Conservation (phyloP, 23 tunicate genomes). For the Trididemnum miniatum region DNA sequence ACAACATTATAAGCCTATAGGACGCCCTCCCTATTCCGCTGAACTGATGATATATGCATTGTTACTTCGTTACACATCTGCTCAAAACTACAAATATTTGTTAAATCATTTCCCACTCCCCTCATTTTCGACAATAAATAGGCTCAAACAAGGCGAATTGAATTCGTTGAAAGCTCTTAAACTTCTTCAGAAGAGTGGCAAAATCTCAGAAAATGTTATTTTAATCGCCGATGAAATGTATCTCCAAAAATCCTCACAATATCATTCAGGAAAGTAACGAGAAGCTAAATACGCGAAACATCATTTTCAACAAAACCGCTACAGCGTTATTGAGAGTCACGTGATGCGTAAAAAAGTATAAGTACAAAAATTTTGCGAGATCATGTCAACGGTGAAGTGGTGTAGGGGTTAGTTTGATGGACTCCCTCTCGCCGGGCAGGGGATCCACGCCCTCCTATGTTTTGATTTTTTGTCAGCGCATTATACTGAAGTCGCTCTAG, state of each 20-base stretch:
- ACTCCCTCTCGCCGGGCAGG: no score
- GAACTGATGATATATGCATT: slow-evolving; percentile 2
- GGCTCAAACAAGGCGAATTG: neutral
- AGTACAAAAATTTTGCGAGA: no score
- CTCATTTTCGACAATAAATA: neutral
- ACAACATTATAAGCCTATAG: slow-evolving; percentile 1
- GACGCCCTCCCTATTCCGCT: neutral
- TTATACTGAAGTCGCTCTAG: no score
- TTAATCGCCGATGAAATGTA: slow-evolving; percentile 22
- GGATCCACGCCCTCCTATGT: no score
- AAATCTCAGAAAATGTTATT: neutral
- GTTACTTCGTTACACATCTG: slow-evolving; percentile 1
- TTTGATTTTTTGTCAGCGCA: no score
- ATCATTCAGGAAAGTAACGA: no score
- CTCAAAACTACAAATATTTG: slow-evolving; percentile 1
- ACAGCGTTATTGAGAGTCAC: no score
- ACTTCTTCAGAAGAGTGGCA: neutral
- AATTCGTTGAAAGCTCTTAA: slow-evolving; percentile 1
- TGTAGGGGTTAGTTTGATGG: no score
- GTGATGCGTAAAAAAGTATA: no score
- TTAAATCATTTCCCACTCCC: neutral
- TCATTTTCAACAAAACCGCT: no score
- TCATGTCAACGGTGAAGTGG: no score
- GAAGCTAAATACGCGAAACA: no score
- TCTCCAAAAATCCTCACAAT: neutral